Evolutionary conservation across 2,888 invertebrate species (phyloP), one percentile per base, ranked within the genome.

Genomic region (Holacanthella duospinosa): DNA sequence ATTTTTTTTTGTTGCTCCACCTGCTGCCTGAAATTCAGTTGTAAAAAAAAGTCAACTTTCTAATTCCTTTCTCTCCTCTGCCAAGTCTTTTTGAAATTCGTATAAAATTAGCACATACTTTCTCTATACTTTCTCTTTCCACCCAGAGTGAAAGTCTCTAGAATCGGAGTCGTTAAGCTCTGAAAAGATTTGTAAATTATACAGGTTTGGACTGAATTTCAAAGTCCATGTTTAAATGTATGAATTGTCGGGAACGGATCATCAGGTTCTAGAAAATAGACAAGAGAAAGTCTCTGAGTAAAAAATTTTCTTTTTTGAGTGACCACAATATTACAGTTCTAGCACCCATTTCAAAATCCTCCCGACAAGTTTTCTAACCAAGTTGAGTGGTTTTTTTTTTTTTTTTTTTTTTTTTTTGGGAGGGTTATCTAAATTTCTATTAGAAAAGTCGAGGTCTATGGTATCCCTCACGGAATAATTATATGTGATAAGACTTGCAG

Each of bases 401-500:
- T 21, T 48, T 48, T 48, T 48, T 4, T 4, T n/a, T 9, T 16
- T 9, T 21, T 48, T 48, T 9, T 9, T 48, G 12, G 48, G 21
- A 48, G 48, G 48, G 48, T 16, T 48, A 48, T 48, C 48, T 48
- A 48, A 48, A 48, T 48, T 48, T 48, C 48, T 48, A 48, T 48
- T 48, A 48, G 48, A 48, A 21, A 21, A 21, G 48, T n/a, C 6
- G 48, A 21, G 48, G 21, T 9, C 48, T 48, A 4, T 9, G 48
- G 48, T 48, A 48, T 48, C 48, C 48, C 48, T 48, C 48, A 48
- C 48, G 58, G 60, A 21, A 63, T 65, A 64, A 66, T 66, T 62
- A 64, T 66, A 64, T 67, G 65, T 67, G 64, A 67, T 67, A 65
- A 65, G 67, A 67, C 48, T 48, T 48, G 48, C 48, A 48, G 48